Conservation (phyloP, 2,888 invertebrate genomes). For the Pterostichus niger region DNA sequence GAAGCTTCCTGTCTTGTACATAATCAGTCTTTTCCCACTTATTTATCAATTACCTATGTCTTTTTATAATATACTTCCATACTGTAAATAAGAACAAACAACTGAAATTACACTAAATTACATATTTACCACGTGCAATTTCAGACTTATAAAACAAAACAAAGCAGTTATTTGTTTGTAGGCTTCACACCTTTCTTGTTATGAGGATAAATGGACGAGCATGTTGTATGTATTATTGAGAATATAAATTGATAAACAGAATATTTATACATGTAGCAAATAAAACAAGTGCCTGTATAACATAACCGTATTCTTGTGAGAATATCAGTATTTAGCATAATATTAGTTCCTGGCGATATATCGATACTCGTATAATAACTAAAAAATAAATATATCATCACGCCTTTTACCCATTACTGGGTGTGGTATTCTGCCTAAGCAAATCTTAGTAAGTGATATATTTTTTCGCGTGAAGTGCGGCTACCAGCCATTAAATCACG, state of each 20-base stretch:
- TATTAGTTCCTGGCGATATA: neutral
- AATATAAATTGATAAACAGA: neutral
- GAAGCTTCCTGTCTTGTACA: neutral
- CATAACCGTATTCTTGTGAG: neutral
- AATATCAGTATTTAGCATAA: neutral
- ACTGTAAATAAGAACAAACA: conserved; percentile 4
- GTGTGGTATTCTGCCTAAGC: too few species aligned
- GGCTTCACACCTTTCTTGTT: neutral
- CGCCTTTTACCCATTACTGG: too few species aligned
- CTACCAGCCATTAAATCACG: too few species aligned
- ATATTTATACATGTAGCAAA: neutral
- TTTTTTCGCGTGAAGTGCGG: too few species aligned
- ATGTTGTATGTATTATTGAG: neutral
- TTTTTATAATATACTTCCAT: neutral
- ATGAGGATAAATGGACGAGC: neutral
- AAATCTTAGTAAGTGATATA: too few species aligned
- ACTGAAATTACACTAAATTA: neutral
- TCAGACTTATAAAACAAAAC: neutral
- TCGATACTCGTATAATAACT: too few species aligned
- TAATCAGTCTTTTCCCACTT: neutral
- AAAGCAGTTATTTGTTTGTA: neutral
- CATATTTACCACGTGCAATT: neutral
- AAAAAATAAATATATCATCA: too few species aligned
- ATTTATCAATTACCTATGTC: neutral
- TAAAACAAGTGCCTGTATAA: neutral